Conservation (phyloP, 1,140 invertebrate species). For the Leguminivora glycinivorella region DNA sequence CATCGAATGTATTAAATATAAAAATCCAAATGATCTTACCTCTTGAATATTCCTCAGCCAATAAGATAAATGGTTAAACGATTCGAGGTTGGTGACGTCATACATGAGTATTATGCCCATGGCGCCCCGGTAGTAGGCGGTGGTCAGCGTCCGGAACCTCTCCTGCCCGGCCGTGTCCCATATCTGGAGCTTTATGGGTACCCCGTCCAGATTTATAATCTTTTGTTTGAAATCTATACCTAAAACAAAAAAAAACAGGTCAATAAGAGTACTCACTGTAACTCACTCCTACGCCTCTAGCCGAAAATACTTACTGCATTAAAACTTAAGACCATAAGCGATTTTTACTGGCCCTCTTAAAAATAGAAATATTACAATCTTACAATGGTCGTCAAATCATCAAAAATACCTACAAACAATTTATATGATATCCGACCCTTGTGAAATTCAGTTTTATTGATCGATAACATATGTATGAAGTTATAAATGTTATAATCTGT, state of each 20-base stretch:
- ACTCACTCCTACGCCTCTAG: background rate
- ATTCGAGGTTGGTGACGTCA: constrained; percentile 91
- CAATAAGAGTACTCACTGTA: too few relatives aligned
- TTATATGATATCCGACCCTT: too few relatives aligned
- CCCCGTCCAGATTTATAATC: constrained; percentile 91
- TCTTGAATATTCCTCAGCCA: constrained; percentile 93
- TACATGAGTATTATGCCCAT: constrained; percentile 94
- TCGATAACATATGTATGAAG: too few relatives aligned
- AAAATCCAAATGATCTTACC: constrained; percentile 71
- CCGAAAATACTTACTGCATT: too few relatives aligned
- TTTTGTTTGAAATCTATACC: constrained; percentile 96
- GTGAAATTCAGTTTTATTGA: too few relatives aligned
- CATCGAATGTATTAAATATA: background rate
- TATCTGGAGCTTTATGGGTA: constrained; percentile 92
- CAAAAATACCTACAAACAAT: too few relatives aligned
- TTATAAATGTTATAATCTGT: too few relatives aligned
- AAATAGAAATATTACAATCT: too few relatives aligned
- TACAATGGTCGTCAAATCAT: too few relatives aligned
- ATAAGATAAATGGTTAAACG: constrained; percentile 91
- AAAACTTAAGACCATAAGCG: too few relatives aligned
- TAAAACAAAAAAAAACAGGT: constrained; percentile 62
- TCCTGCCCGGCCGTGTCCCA: constrained; percentile 90
- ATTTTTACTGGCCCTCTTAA: too few relatives aligned
- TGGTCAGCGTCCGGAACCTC: constrained; percentile 89
- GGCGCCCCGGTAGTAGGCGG: constrained; percentile 91